phyloP scores from a whole-genome alignment of 2,113 vertebrate species.

The Elachura formosa region DNA sequence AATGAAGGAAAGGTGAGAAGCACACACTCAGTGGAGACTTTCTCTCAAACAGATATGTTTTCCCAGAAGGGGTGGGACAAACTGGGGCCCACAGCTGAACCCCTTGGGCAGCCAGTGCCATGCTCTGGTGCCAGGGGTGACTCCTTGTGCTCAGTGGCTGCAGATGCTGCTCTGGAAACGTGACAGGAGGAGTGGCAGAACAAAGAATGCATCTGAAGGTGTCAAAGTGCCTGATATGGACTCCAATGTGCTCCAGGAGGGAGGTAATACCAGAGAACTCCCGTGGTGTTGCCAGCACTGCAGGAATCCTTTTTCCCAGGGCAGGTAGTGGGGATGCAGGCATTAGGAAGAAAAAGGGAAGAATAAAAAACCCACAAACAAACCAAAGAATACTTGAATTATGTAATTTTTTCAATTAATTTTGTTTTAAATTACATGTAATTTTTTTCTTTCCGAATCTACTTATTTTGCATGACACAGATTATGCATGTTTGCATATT shows the following conservation, averaged over 20 bases:
- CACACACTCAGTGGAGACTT: background rate
- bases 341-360: background rate
- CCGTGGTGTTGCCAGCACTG: background rate
- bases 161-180: background rate
- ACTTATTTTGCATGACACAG: background rate
- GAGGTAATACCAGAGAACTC: background rate
- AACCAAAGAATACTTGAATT: background rate
- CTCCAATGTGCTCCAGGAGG: background rate
- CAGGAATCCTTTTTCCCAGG: background rate
- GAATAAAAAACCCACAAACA: background rate
- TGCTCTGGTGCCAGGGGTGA: background rate
- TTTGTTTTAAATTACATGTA: too few species aligned
- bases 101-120: rapidly evolving
- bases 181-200: background rate
- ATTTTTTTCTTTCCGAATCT: background rate
- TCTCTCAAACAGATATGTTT: background rate
- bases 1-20: background rate
- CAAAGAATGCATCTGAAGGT: background rate
- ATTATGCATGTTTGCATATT: background rate
- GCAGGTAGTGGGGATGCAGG: background rate
- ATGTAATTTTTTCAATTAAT: too few species aligned
- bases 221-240: background rate
- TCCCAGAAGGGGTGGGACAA: background rate
- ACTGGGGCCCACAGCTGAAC: background rate
- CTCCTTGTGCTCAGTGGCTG: background rate